phyloP scores from a whole-genome alignment of 2,797 vertebrate genomes.

The Psittacula derbiana region DNA sequence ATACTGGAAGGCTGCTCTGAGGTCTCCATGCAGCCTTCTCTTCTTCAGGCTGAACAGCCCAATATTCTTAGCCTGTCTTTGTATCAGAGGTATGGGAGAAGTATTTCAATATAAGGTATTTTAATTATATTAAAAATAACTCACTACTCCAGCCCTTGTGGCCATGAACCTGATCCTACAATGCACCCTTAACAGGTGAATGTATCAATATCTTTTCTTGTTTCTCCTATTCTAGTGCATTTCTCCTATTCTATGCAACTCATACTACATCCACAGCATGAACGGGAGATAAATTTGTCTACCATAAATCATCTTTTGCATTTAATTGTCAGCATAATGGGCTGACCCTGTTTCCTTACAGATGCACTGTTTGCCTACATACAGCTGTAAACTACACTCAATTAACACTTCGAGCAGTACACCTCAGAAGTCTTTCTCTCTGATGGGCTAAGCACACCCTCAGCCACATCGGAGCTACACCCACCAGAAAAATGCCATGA shows the following conservation, averaged over 20 bases:
- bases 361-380: background rate
- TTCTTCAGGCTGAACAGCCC: background rate
- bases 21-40: background rate
- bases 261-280: background rate
- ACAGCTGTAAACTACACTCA: background rate
- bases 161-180: background rate
- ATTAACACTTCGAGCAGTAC: background rate
- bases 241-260: background rate
- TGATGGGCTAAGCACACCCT: accelerated
- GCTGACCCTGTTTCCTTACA: background rate
- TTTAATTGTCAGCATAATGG: background rate
- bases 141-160: background rate
- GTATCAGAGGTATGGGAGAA: background rate
- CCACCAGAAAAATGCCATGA: accelerated
- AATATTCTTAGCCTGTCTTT: background rate
- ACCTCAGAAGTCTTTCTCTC: background rate
- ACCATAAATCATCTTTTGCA: background rate
- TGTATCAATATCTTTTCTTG: accelerated
- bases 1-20: background rate
- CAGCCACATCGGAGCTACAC: background rate
- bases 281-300: background rate
- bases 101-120: background rate
- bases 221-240: background rate
- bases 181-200: background rate
- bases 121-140: background rate